Evolutionary conservation across 2,797 vertebrate genomes (phyloP).

Genomic region (Atherinosoma microstoma): DNA sequence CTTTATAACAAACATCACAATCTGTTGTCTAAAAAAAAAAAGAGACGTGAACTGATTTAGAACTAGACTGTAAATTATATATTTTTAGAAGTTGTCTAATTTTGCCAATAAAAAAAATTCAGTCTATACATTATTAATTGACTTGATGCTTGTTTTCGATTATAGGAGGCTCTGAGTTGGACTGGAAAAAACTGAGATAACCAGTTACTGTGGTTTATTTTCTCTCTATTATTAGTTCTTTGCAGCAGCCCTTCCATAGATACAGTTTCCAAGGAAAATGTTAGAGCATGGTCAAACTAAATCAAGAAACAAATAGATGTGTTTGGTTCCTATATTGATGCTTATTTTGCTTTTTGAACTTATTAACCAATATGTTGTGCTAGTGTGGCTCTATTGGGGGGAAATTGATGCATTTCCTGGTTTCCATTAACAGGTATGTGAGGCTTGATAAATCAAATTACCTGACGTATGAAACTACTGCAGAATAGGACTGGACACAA

Average conservation of each 20-base stretch:
- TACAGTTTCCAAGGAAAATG: neutral
- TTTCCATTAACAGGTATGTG: neutral
- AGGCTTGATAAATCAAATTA: neutral
- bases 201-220: neutral
- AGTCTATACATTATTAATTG: too few relatives aligned
- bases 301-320: neutral
- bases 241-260: slow-evolving; percentile 6
- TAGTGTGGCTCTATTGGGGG: neutral
- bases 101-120: too few relatives aligned
- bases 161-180: neutral
- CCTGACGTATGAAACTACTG: too few relatives aligned
- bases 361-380: too few relatives aligned
- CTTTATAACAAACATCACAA: too few relatives aligned
- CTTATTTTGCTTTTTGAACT: too few relatives aligned
- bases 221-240: neutral
- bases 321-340: neutral
- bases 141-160: too few relatives aligned
- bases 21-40: too few relatives aligned
- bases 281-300: neutral
- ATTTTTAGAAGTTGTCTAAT: too few relatives aligned
- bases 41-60: too few relatives aligned
- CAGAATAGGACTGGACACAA: too few relatives aligned
- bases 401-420: neutral
- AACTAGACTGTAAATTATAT: too few relatives aligned
- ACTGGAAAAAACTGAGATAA: neutral